A percentile compares a stretch with the other conserved stretches of the same genome.
Conservation (phyloP, 53 echinoderm and acorn worm species). For the Temnopleurus reevesii region DNA sequence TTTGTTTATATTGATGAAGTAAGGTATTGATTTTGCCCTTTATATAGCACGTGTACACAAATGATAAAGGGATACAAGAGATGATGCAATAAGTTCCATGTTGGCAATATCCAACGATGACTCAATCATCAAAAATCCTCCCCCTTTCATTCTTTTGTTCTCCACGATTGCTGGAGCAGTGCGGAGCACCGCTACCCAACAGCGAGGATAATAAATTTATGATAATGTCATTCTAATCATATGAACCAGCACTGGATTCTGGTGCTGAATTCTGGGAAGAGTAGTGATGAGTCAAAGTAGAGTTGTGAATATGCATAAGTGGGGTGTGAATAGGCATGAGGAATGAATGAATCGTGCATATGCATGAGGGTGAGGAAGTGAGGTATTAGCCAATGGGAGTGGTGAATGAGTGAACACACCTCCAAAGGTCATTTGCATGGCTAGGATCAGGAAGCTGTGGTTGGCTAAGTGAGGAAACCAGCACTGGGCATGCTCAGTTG, state of each 20-base stretch:
- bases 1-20: not conserved
- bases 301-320: slow-evolving; percentile 25
- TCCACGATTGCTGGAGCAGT: not conserved
- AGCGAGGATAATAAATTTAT: slow-evolving; percentile 13
- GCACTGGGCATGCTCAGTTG: slow-evolving; percentile 45
- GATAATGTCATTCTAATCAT: slow-evolving; percentile 46
- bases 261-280: slow-evolving; percentile 3
- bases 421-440: slow-evolving; percentile 25
- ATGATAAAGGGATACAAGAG: not conserved
- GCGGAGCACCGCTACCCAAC: no score
- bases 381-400: not conserved
- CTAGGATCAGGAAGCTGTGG: not conserved
- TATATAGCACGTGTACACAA: not conserved
- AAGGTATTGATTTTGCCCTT: not conserved
- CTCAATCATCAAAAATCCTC: slow-evolving; percentile 24
- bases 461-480: not conserved
- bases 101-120: slow-evolving; percentile 39
- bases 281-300: slow-evolving; percentile 6
- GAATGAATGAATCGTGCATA: not conserved
- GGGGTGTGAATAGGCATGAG: not conserved
- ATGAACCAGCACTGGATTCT: slow-evolving; percentile 25
- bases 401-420: not conserved
- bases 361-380: not conserved
- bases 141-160: slow-evolving; percentile 12
- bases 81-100: slow-evolving; percentile 62